Evolutionary conservation across 2,888 invertebrate species (phyloP).

Genomic region (Dynastes hyllus): DNA sequence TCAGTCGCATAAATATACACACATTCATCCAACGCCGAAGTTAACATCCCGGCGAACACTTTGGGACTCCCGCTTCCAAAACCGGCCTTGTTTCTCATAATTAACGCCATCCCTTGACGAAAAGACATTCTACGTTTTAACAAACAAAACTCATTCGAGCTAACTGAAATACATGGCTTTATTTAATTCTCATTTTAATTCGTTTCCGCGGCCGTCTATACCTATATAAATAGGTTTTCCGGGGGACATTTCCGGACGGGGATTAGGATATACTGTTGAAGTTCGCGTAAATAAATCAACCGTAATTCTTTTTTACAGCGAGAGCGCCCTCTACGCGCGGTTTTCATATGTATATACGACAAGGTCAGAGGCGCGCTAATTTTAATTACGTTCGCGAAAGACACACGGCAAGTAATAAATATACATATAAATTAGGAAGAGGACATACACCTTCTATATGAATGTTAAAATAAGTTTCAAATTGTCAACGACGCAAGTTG

Average conservation of each 20-base stretch:
- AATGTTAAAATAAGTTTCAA: constrained; percentile 75
- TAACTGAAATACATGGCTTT: constrained; percentile 68
- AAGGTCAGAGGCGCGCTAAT: constrained; percentile 49
- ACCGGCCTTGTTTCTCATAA: constrained; percentile 78
- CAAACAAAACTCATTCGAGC: constrained; percentile 57
- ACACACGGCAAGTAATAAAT: constrained; percentile 69
- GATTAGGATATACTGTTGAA: constrained; percentile 51
- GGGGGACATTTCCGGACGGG: constrained; percentile 46
- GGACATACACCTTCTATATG: constrained; percentile 70
- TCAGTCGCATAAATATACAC: neutral
- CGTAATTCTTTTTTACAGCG: constrained; percentile 50
- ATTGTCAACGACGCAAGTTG: constrained; percentile 73
- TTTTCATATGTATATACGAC: constrained; percentile 34
- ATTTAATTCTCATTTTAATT: constrained; percentile 68
- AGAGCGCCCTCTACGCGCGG: constrained; percentile 19
- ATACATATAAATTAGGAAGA: constrained; percentile 72
- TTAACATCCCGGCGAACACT: constrained; percentile 43
- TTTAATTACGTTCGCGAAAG: constrained; percentile 55
- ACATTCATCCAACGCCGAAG: constrained; percentile 6
- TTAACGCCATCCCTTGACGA: constrained; percentile 75
- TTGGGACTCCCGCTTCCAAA: constrained; percentile 64
- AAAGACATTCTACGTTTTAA: constrained; percentile 63
- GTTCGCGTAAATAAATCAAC: constrained; percentile 59
- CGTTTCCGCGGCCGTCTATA: constrained; percentile 61
- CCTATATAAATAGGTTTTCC: constrained; percentile 47